These are phyloP conservation scores for Salminus brasiliensis DNA, from an alignment of 2,113 vertebrate genomes.

Conservation along the genomic window DNA sequence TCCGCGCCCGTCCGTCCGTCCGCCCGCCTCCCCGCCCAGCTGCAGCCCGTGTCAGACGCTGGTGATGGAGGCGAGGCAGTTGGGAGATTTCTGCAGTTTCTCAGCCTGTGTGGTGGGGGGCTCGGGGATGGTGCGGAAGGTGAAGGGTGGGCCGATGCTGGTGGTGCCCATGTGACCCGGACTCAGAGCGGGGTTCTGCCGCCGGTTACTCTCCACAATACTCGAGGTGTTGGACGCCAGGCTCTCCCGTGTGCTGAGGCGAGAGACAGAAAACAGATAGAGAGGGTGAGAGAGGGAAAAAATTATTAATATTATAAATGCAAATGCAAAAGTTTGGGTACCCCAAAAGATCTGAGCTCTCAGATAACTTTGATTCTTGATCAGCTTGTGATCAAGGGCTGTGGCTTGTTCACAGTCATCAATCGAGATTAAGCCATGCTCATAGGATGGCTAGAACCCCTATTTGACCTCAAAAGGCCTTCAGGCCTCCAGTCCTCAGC, in stretches of 20 bases:
- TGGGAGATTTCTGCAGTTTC: constrained; percentile 96
- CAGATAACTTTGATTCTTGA: too few relatives aligned
- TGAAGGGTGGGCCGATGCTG: constrained; percentile 84
- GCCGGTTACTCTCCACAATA: constrained; percentile 97
- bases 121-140: constrained; percentile 89
- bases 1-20: background rate
- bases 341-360: too few relatives aligned
- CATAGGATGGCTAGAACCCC: too few relatives aligned
- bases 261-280: background rate
- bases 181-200: constrained; percentile 94
- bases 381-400: too few relatives aligned
- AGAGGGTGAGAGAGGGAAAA: background rate
- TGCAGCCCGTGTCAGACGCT: constrained; percentile 87
- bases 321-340: too few relatives aligned
- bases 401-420: too few relatives aligned
- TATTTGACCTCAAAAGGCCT: too few relatives aligned
- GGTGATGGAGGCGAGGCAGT: constrained; percentile 98
- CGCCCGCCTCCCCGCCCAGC: constrained; percentile 59
- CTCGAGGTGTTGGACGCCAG: constrained; percentile 99
- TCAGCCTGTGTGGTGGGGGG: constrained; percentile 87
- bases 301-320: too few relatives aligned
- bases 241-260: constrained; percentile 93
- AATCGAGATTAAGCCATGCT: too few relatives aligned
- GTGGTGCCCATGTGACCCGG: constrained; percentile 90
- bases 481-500: too few relatives aligned